Evolutionary conservation across 2,797 vertebrate genomes (phyloP).

Genomic region (Enteromius fasciolatus): DNA sequence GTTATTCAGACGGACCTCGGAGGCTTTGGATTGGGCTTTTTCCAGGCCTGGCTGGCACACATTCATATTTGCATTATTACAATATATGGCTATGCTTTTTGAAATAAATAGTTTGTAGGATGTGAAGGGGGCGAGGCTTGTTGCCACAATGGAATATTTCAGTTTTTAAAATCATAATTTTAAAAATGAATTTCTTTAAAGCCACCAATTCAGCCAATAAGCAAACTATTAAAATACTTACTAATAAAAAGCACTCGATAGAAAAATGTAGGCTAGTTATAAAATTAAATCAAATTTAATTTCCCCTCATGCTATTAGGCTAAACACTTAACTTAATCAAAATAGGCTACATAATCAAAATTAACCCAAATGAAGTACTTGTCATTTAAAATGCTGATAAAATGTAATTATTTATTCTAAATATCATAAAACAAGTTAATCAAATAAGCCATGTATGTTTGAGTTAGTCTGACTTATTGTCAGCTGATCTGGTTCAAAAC

Average conservation of each 20-base stretch:
- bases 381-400: too few species aligned
- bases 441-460: too few species aligned
- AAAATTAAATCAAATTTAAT: not conserved
- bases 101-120: not conserved
- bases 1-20: conserved; percentile 70
- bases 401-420: too few species aligned
- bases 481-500: too few species aligned
- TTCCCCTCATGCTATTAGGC: not conserved
- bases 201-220: not conserved
- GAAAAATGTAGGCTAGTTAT: not conserved
- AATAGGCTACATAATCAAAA: not conserved
- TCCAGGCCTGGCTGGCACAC: conserved; percentile 40
- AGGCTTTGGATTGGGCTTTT: conserved; percentile 34
- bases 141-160: not conserved
- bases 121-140: too few species aligned
- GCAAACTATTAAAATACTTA: not conserved
- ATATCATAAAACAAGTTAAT: too few species aligned
- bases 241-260: not conserved
- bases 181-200: not conserved
- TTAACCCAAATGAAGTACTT: not conserved
- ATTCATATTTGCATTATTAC: not conserved
- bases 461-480: too few species aligned
- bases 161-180: not conserved
- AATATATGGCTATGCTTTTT: not conserved
- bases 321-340: not conserved